Conservation (phyloP, 2,113 vertebrate species). For the Dolichallabes microphthalmus region DNA sequence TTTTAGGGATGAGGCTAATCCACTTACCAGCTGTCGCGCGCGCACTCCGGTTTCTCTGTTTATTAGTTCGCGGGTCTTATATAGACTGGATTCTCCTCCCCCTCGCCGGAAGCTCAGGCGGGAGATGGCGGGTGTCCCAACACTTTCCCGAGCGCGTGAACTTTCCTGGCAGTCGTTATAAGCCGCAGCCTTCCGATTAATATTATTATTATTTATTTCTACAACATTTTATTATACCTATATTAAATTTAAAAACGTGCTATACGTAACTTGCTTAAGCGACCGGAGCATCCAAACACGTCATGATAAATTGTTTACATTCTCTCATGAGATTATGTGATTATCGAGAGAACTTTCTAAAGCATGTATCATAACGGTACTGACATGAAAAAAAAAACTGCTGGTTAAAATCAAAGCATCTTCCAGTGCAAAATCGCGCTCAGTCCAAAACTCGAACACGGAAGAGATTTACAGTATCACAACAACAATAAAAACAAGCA, state of each 20-base stretch:
- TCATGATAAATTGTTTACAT: background rate
- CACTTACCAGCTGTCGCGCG: background rate
- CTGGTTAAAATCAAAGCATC: background rate
- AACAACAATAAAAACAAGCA: background rate
- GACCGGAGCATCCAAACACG: no score
- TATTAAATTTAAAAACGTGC: no score
- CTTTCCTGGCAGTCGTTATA: background rate
- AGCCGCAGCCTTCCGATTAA: no score
- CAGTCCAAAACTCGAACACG: background rate
- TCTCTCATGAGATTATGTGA: background rate
- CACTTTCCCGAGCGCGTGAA: background rate
- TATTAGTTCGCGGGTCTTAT: background rate
- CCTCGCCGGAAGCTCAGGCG: background rate
- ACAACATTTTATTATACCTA: background rate
- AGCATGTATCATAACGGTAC: background rate
- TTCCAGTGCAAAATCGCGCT: background rate
- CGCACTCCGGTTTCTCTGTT: background rate
- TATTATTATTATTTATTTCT: no score
- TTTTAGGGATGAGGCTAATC: background rate
- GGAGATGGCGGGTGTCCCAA: background rate
- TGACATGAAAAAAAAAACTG: background rate
- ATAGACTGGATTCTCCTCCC: background rate
- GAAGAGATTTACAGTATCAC: background rate
- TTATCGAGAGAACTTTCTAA: background rate
- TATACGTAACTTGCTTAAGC: no score